Evolutionary conservation across 2,888 invertebrate species (phyloP), one percentile per base, ranked within the genome.

Genomic region (Tuberolachnus salignus): DNA sequence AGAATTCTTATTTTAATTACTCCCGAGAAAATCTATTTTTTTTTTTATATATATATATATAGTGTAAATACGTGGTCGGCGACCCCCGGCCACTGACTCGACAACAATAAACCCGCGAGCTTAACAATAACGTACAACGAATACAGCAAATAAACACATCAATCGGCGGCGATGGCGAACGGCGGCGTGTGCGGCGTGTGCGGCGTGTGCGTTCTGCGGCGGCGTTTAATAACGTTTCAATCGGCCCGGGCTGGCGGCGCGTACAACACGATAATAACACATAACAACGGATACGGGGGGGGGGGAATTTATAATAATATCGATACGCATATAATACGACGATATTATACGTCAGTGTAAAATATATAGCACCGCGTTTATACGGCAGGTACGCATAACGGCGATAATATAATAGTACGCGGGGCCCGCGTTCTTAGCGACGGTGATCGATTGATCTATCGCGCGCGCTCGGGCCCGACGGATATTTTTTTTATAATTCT

Each of bases 141-240:
- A 46, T 46, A 46, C n/a, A 42, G 3, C 19, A 70, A 42, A 55
- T 55, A 70, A 55, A 71, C 23, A 26, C 59, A 59, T 59, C 26
- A 59, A 26, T 46, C 59, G 46, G 26, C 19, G 57, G 42, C 19
- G 55, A 34, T 14, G 57, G 42, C 19, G 55, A 34, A 34, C 34
- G 34, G 6, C 34, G 34, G 71, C 26, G 71, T 57, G 67, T 67
- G 70, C 16, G 23, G n/a, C n/a, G n/a, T n/a, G n/a, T 21, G 26
- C 21, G 23, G 71, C 26, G 71, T 57, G 67, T 67, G 70, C 16
- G 23, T 44, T 44, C 16, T 21, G 46, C 55, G 42, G 70, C 70
- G 57, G 75, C 46, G 64, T 75, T 66, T 75, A 67, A 75, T 75
- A 66, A 67, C 75, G 46, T 75, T 75, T 67, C 75, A 67, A 75